Evolutionary conservation across 2,113 vertebrate species (phyloP).

Genomic region (Actinemys pallida): DNA sequence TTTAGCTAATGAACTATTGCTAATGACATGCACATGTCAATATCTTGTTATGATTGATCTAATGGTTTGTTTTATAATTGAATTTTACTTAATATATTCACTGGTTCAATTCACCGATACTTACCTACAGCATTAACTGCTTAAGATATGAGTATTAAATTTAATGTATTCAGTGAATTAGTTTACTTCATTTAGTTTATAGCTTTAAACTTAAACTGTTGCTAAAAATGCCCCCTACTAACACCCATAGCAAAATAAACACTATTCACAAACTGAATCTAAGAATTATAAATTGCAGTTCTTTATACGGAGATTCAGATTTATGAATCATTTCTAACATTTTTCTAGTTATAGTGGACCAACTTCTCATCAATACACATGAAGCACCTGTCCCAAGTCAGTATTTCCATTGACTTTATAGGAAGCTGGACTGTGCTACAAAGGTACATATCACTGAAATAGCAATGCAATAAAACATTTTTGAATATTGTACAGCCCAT

Average conservation of each 20-base stretch:
- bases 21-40: neutral
- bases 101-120: neutral
- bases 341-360: neutral
- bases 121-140: neutral
- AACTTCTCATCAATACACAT: neutral
- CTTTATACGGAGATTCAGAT: neutral
- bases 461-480: neutral
- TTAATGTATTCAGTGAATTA: neutral
- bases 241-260: neutral
- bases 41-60: neutral
- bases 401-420: neutral
- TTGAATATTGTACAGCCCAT: neutral
- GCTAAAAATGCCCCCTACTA: neutral
- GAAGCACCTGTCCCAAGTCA: neutral
- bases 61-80: slow-evolving; percentile 10
- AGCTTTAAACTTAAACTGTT: neutral
- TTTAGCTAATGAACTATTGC: neutral
- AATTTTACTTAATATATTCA: neutral
- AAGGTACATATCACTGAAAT: neutral
- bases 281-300: neutral
- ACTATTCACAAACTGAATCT: neutral
- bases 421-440: neutral
- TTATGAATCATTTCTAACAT: neutral
- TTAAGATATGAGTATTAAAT: neutral
- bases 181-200: neutral